Percentiles rank a stretch among this genome's conserved stretches.
Conservation (phyloP, 2,888 invertebrate genomes). For the Fragum whitleyi region DNA sequence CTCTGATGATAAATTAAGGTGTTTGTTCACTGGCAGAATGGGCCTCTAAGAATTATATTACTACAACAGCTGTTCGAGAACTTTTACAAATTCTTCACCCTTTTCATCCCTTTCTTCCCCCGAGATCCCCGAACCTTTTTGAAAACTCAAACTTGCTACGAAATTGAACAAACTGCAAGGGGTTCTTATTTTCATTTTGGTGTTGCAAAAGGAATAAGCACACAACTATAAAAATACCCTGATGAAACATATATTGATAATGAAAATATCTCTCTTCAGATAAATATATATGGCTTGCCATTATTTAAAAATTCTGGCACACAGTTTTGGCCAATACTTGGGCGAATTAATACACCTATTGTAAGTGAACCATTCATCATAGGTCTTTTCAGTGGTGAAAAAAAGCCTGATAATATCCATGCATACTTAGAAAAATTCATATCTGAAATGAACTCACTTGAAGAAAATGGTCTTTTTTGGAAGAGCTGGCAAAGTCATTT, state of each 20-base stretch:
- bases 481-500: conserved; percentile 4
- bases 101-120: conserved; percentile 28
- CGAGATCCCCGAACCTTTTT: conserved; percentile 47
- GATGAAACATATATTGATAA: neutral
- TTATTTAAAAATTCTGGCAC: conserved; percentile 36
- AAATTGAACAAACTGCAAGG: conserved; percentile 33
- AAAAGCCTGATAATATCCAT: conserved; percentile 48
- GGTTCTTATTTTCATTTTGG: conserved; percentile 50
- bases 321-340: conserved; percentile 48
- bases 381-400: conserved; percentile 35
- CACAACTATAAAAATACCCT: neutral
- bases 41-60: conserved; percentile 24
- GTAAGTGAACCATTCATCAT: conserved; percentile 33
- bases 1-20: neutral
- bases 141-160: conserved; percentile 30
- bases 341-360: conserved; percentile 23
- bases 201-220: conserved; percentile 8
- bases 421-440: conserved; percentile 52
- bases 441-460: conserved; percentile 35
- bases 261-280: conserved; percentile 24
- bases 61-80: conserved; percentile 30
- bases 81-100: conserved; percentile 23
- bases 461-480: neutral
- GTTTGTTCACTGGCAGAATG: conserved; percentile 8
- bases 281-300: conserved; percentile 53